Evolutionary conservation across 2,113 vertebrate genomes (phyloP), one percentile per base, ranked within the genome.

Genomic region (Trichomycterus rosablanca): DNA sequence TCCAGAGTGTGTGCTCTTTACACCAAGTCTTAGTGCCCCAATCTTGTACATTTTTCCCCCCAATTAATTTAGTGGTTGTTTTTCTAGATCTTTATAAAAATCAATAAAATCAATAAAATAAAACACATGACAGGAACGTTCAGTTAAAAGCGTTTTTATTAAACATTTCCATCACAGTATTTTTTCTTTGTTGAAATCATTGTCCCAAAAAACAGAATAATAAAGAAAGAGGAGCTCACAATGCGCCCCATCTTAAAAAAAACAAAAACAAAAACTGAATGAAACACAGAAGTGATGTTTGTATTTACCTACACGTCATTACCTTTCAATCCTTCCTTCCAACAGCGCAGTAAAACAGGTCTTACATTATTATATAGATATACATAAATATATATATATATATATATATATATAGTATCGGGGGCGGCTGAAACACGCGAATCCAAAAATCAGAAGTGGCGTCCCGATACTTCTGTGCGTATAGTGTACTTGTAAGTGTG

Each of bases 111-210:
- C n/a, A n/a, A n/a, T n/a, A n/a, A n/a, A n/a, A 34, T 9, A 40
- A 40, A 40, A 37, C 34, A 37, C 34, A 37, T 32, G 30, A 32
- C 34, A n/a, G 15, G 4, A n/a, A 54, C 19, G 15, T 61, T 63
- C 49, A 59, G 26, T 2, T 24, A 63, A 67, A 52, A 75, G 48
- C 34, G 72, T 24, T 22, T 58, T 77, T 83, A 84, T 80, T 80
- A 81, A 85, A 84, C 71, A 76, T 82, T 76, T 86, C 78, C 81
- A 84, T 82, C 79, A 81, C 76, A 58, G 50, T 78, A 78, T 46
- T 20, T 32, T n/a, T n/a, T n/a, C n/a, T n/a, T n/a, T n/a, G n/a
- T n/a, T 83, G 77, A 78, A 57, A 77, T 81, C 78, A 78, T 67
- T 57, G 73, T 74, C 78, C 71, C 75, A 82, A 72, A 81, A 78